Evolutionary conservation across 2,888 invertebrate species (phyloP), one percentile per base, ranked within the genome.

Genomic region (Ophioninae sp.): DNA sequence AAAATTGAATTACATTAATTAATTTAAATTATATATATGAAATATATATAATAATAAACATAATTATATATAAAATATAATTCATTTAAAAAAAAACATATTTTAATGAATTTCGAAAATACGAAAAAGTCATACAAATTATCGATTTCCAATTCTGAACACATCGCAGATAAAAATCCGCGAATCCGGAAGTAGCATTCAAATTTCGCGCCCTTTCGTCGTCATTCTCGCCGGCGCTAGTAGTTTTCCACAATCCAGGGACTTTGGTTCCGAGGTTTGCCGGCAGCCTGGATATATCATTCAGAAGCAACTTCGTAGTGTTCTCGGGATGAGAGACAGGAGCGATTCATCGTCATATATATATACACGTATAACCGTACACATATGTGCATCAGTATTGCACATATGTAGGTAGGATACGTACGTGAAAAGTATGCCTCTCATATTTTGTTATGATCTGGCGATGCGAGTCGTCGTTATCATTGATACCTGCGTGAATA

Each of bases 361-460:
- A 86, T 39, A 81, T 17, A 17, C 17, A 51, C 17, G 17, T 10
- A 17, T 10, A 51, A 17, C 17, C 17, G 13, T 51, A 51, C 51
- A 17, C 51, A 51, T 44, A 51, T 17, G 51, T 51, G 51, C 51
- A 10, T 51, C 51, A 51, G 51, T 82, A 85, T 86, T 78, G 67
- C 69, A 65, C 20, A 67, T 10, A 72, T 30, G 68, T 44, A 68
- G 22, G 23, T 10, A 51, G 59, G 9, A 22, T 22, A 22, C 71
- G 69, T 59, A 76, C 68, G 59, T 69, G 81, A 69, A 83, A 79
- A 80, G 72, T 83, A 72, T 79, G 72, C 65, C 76, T 79, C 79
- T 80, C 65, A 73, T 83, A 83, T 83, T 83, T 83, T 83, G 83
- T 83, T 83, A 81, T 83, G 83, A 83, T 81, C 77, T 74, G 61